Base-by-base conservation (phyloP, 2,797 vertebrate species). In the Prionace glauca region DNA sequence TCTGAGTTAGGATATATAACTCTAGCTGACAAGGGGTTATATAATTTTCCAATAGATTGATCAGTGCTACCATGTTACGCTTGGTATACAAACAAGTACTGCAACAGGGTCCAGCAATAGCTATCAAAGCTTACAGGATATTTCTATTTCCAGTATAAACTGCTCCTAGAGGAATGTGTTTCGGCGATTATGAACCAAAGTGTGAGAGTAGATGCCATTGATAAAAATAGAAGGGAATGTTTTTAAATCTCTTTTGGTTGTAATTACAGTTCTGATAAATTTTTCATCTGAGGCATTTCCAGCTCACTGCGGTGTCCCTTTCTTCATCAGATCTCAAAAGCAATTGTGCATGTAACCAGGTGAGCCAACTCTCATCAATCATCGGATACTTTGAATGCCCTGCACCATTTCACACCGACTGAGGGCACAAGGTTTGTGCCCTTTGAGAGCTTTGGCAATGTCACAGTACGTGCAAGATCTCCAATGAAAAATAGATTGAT, bases 251-350 rank as follows among this genome's bases (percentile, higher is more conserved):
- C n/a, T 36, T 69, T 92, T 92, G 90, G 90, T 41, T 92, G 65
- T 92, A 92, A 92, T 92, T 92, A 69, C n/a, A 69, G 65, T 69
- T 92, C 62, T 36, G 90, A 92, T 92, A 92, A 92, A 69, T 92
- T 26, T 92, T 92, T 92, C 36, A 92, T 69, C 65, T 41, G n/a
- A 41, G 65, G 20, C 16, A 41, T 92, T 92, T 92, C 90, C 90
- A 92, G 62, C 65, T 69, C 2, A 69, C 65, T 92, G 62, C 62
- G 0, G 9, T 69, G 62, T 41, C 41, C 65, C 20, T 69, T 92
- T 69, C 90, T 92, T 92, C 90, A 45, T 69, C 41, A 92, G 62
- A 20, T 92, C 65, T 24, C 62, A 41, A 26, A 92, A n/a, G 90
- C 62, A 69, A 69, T 41, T 50, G 62, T 3, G 32, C 69, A 69